Evolutionary conservation across 2,888 invertebrate species (phyloP).

Genomic region (Amblyjoppa proteus): DNA sequence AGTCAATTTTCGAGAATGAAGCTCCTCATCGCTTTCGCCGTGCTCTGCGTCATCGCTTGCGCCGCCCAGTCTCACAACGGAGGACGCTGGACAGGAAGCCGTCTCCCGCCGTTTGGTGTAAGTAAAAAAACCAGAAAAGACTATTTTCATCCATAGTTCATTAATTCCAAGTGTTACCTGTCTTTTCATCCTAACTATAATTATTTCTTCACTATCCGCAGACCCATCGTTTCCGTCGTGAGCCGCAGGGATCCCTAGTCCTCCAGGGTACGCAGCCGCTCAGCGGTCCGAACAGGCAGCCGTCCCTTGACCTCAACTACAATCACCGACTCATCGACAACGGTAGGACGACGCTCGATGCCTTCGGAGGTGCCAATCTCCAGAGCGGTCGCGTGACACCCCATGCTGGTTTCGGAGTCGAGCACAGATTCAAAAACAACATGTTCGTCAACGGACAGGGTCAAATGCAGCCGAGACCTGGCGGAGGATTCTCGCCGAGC

Average conservation of each 20-base stretch:
- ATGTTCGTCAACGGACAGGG: slow-evolving; percentile 69
- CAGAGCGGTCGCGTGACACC: slow-evolving; percentile 64
- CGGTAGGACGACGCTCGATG: slow-evolving; percentile 58
- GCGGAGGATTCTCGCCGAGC: slow-evolving; percentile 63
- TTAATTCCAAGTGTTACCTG: background rate
- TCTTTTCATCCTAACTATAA: background rate
- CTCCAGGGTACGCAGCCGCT: slow-evolving; percentile 49
- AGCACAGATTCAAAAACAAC: slow-evolving; percentile 68
- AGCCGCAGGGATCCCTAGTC: slow-evolving; percentile 65
- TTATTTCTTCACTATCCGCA: slow-evolving; percentile 2
- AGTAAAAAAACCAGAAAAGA: background rate
- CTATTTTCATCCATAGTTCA: background rate
- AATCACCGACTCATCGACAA: slow-evolving; percentile 62
- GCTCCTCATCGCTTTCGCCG: slow-evolving; percentile 51
- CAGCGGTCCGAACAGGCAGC: slow-evolving; percentile 55
- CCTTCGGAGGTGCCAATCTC: slow-evolving; percentile 69
- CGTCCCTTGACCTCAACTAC: slow-evolving; percentile 64
- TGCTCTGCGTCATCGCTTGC: slow-evolving; percentile 38
- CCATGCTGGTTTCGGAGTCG: slow-evolving; percentile 67
- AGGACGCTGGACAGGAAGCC: background rate
- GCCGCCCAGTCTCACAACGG: slow-evolving; percentile 28
- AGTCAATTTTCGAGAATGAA: slow-evolving; percentile 52
- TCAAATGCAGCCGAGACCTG: slow-evolving; percentile 58
- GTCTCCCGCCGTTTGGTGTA: no score
- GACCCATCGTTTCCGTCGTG: slow-evolving; percentile 58